phyloP scores from a whole-genome alignment of 2,113 vertebrate genomes.

The Eretmodus cyanostictus region DNA sequence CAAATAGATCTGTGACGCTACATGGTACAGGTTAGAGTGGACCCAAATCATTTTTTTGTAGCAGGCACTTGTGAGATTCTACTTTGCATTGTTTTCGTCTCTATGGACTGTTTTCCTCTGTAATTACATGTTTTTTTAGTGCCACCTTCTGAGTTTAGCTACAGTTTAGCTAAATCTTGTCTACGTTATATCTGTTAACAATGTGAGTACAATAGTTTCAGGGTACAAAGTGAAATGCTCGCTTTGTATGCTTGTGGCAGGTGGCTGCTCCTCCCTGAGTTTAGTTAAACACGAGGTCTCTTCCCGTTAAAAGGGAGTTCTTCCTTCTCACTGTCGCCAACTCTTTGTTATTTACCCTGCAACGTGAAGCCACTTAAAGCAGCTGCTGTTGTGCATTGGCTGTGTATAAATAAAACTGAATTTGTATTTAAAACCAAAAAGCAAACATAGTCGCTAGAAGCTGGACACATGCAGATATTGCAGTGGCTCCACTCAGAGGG shows the following conservation, averaged over 20 bases:
- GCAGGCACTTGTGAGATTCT: background rate
- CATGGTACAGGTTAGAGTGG: background rate
- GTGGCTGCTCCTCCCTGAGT: background rate
- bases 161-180: background rate
- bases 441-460: background rate
- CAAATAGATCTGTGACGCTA: accelerated
- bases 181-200: background rate
- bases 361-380: background rate
- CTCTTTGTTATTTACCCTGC: background rate
- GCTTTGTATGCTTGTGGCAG: background rate
- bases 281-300: background rate
- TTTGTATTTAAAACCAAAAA: background rate
- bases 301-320: background rate
- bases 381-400: background rate
- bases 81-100: accelerated
- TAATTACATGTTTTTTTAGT: background rate
- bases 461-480: background rate
- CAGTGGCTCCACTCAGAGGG: background rate
- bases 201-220: background rate
- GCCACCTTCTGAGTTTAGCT: background rate
- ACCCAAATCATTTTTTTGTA: background rate
- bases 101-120: background rate
- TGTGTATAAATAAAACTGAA: accelerated
- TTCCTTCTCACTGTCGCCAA: background rate
- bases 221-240: background rate